A percentile compares a stretch with the other conserved stretches of the same genome.
Conservation (phyloP, 2,888 invertebrate genomes). For the Drosophila lacicola region DNA sequence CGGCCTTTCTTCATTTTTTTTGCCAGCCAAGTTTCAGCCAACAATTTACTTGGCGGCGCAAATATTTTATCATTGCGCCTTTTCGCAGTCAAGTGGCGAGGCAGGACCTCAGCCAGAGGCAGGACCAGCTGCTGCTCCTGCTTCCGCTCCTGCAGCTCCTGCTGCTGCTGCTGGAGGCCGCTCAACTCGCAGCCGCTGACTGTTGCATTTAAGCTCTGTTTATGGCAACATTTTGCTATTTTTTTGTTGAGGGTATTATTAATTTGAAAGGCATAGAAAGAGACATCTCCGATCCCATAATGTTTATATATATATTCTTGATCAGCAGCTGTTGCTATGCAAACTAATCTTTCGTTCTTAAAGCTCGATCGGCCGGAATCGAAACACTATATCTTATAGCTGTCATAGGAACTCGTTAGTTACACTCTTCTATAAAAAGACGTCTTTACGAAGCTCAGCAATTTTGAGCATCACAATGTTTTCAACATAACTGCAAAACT, state of each 20-base stretch:
- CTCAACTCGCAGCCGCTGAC: constrained; percentile 20
- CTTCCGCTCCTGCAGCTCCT: constrained; percentile 1
- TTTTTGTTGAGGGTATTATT: background rate
- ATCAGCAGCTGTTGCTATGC: too few species aligned
- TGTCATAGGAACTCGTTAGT: too few species aligned
- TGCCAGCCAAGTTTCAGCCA: constrained; percentile 63
- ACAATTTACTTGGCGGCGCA: constrained; percentile 68
- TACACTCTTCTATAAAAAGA: too few species aligned
- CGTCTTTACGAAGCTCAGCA: too few species aligned
- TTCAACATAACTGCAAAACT: too few species aligned
- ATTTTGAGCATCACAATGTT: too few species aligned
- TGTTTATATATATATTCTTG: too few species aligned
- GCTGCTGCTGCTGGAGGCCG: constrained; percentile 9
- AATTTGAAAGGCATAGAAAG: too few species aligned
- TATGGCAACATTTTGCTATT: constrained; percentile 56
- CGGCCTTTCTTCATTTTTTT: constrained; percentile 51
- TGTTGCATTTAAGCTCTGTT: constrained; percentile 66
- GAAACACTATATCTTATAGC: too few species aligned
- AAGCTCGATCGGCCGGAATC: too few species aligned
- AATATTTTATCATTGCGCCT: constrained; percentile 78
- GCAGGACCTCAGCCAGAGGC: constrained; percentile 27
- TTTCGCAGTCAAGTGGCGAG: constrained; percentile 70
- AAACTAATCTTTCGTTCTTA: too few species aligned
- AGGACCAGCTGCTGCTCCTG: background rate
- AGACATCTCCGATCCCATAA: too few species aligned